A percentile compares a stretch with the other conserved stretches of the same genome.
phyloP scores from a whole-genome alignment of 2,888 invertebrate species.

The Polydrusus cervinus region DNA sequence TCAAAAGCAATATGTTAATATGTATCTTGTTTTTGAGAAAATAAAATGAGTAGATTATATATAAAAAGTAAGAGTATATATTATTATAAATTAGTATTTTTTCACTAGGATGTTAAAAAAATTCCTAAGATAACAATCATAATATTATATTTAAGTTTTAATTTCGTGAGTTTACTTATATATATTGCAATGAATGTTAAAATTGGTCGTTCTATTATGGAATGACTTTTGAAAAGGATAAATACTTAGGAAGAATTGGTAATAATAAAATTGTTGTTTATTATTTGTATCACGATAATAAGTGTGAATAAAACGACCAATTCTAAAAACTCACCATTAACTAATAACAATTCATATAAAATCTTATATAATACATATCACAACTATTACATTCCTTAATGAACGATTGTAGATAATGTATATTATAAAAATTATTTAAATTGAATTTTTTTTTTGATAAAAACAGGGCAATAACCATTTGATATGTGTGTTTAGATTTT shows the following conservation, averaged over 20 bases:
- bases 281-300: background rate
- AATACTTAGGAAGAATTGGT: no score
- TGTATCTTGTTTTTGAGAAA: background rate
- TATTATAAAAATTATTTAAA: constrained; percentile 35
- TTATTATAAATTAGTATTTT: constrained; percentile 16
- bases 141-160: background rate
- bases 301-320: background rate
- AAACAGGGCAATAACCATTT: constrained; percentile 60
- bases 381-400: constrained; percentile 29
- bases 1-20: constrained; percentile 5
- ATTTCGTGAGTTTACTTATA: background rate
- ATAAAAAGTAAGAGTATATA: background rate
- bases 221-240: background rate
- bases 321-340: background rate
- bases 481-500: constrained; percentile 19
- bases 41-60: background rate
- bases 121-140: constrained; percentile 11
- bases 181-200: background rate
- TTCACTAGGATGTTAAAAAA: constrained; percentile 5
- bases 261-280: no score
- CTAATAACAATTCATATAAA: constrained; percentile 9
- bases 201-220: constrained; percentile 7
- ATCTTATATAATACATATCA: constrained; percentile 31
- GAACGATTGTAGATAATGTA: constrained; percentile 23
- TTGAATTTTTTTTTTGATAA: constrained; percentile 57